Conservation (phyloP, 2,113 vertebrate genomes). For the Bolborhynchus lineola region DNA sequence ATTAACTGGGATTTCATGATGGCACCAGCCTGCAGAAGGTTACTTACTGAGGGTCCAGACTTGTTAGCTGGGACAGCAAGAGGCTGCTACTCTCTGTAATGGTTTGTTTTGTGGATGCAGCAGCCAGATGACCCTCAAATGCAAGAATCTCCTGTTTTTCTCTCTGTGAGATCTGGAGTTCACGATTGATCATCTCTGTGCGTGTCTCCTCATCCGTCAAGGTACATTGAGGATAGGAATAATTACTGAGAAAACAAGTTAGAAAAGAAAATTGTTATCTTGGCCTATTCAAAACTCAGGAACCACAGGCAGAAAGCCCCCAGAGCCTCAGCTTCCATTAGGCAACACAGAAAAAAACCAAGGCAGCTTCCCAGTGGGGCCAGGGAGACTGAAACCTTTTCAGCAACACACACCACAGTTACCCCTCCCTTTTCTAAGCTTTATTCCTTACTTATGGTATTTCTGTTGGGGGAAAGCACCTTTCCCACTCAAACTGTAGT, state of each 20-base stretch:
- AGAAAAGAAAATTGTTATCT: not conserved
- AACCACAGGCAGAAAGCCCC: not conserved
- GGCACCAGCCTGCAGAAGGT: not conserved
- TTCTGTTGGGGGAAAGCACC: not conserved
- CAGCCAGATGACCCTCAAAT: conserved; percentile 95
- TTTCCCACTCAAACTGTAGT: not conserved
- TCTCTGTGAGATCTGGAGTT: conserved; percentile 92
- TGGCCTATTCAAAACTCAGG: not conserved
- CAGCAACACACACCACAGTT: not conserved
- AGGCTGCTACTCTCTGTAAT: conserved; percentile 98
- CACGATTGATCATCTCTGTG: conserved; percentile 91
- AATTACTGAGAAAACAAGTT: conserved; percentile 80
- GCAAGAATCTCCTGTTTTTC: conserved; percentile 98
- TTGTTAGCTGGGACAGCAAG: conserved; percentile 93
- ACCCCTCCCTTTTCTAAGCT: not conserved
- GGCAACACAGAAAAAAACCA: accelerated
- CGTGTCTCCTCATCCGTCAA: conserved; percentile 94
- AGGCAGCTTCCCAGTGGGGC: not conserved
- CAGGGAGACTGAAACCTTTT: not conserved
- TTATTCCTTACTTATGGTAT: not conserved
- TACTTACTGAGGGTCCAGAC: conserved; percentile 92
- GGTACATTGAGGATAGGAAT: conserved; percentile 93
- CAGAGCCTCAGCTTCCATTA: not conserved
- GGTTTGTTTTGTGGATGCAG: conserved; percentile 96
- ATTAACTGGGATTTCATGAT: not conserved